A percentile compares a stretch with the other conserved stretches of the same genome.
Conservation (phyloP, 2,888 invertebrate species). For the Drosophila rubida region DNA sequence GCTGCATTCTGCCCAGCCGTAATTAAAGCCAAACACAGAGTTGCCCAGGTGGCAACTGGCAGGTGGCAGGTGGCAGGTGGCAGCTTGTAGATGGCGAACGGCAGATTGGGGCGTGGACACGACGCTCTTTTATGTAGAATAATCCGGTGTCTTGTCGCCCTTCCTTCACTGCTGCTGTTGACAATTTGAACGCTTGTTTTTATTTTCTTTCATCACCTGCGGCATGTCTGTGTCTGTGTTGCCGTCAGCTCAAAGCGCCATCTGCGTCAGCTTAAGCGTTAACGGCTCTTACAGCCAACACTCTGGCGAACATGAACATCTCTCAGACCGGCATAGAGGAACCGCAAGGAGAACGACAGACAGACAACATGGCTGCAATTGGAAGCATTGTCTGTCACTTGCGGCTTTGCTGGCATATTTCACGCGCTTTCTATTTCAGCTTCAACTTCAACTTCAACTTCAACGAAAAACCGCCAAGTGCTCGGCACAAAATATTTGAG, state of each 20-base stretch:
- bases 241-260: slow-evolving; percentile 52
- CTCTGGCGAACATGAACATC: slow-evolving; percentile 14
- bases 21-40: slow-evolving; percentile 16
- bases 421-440: slow-evolving; percentile 54
- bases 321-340: slow-evolving; percentile 4
- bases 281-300: slow-evolving; percentile 32
- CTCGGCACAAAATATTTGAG: slow-evolving; percentile 42
- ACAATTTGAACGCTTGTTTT: slow-evolving; percentile 36
- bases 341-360: slow-evolving; percentile 7
- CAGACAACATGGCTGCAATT: slow-evolving; percentile 22
- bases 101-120: background rate
- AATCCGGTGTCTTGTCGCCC: slow-evolving; percentile 20
- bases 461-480: slow-evolving; percentile 30
- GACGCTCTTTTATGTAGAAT: slow-evolving; percentile 44
- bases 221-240: slow-evolving; percentile 35
- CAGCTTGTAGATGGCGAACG: background rate
- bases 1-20: background rate
- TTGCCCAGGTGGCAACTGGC: background rate
- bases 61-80: background rate
- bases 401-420: slow-evolving; percentile 43
- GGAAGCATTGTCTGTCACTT: slow-evolving; percentile 50
- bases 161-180: slow-evolving; percentile 4
- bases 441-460: slow-evolving; percentile 25
- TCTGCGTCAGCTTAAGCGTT: slow-evolving; percentile 43
- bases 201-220: slow-evolving; percentile 35